Evolutionary conservation across 1,140 invertebrate genomes (phyloP), one percentile per base, ranked within the genome.

Genomic region (Lineus longissimus): DNA sequence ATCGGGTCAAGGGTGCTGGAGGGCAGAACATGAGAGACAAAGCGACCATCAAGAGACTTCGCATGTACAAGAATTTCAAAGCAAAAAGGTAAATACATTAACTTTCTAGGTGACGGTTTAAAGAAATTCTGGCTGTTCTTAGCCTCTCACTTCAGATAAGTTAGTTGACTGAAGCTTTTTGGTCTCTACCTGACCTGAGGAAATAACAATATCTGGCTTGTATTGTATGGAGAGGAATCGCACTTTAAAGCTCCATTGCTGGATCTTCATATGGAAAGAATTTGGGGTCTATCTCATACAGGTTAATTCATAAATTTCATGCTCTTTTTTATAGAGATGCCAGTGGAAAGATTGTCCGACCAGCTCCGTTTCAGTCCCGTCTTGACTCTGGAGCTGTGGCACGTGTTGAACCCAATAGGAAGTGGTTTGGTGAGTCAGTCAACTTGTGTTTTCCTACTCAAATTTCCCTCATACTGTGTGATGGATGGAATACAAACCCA

Each of bases 11-110:
- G 60, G 64, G 63, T 19, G 65, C 91, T 84, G 92, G 91, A 33
- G 92, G 94, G 0, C 87, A 88, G 0, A 91, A 92, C 74, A 86
- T 89, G 33, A 85, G 96, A 66, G 92, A 94, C 9, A 94, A 92
- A 82, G 87, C 89, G 1, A 99, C 97, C 0, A 98, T 99, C 58
- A 96, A 95, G 77, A 86, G 97, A 45, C 81, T 99, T 43, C 92
- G 95, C 78, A 98, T 98, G 94, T 99, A 99, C 83, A 89, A 93
- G 67, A 95, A 95, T 82, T 94, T 91, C 77, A 98, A 97, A 84
- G 87, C 97, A 6, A 95, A 94, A 78, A 87, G 96, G 83, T 85
- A 71, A 65, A 31, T 22, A 11, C 25, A 33, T n/a, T n/a, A n/a
- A n/a, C n/a, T 29, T 22, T 55, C 2, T 17, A 23, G 31, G 11